Evolutionary conservation across 2,888 invertebrate genomes (phyloP), one percentile per base, ranked within the genome.

Genomic region (Monopis laevigella): DNA sequence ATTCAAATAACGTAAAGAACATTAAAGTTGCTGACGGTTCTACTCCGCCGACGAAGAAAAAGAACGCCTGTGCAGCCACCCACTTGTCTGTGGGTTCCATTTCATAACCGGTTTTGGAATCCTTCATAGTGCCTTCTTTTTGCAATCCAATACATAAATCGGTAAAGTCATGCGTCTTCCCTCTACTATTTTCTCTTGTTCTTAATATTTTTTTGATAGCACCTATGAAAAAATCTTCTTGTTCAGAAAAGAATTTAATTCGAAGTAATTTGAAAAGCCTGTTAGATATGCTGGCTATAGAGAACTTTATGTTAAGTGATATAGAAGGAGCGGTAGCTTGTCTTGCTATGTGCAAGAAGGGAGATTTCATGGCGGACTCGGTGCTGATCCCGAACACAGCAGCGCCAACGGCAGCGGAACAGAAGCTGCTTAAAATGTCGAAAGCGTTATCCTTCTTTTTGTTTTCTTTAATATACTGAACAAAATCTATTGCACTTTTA

Each of bases 31-130:
- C 72, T 7, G 72, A 62, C 1, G 77, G 70, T 29, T 80, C 80
- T 2, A 67, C 62, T 1, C 82, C 82, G 24, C 74, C 80, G 24
- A 73, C 43, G 27, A 77, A 77, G 43, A 81, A 80, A 46, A 78
- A 65, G 40, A 81, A 73, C 0, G 73, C 71, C 48, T 81, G 78
- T 2, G 74, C 70, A 2, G 72, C 67, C 17, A 78, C 27, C 2
- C 72, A n/a, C 50, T 68, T 65, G 35, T 63, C 65, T 3, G 66
- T 59, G 1, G 64, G 59, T 2, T 58, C 50, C 6, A 70, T 24
- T 41, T 64, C 52, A 42, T 54, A 68, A 0, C 59, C 62, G 1
- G 66, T 65, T 1, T 43, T 35, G 0, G 36, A 27, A 19, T 73
- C 72, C n/a, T 48, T 52, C 54, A 70, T 58, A 0, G 51, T 41